Evolutionary conservation across 2,113 vertebrate genomes (phyloP).

Genomic region (Macquaria ambigua): DNA sequence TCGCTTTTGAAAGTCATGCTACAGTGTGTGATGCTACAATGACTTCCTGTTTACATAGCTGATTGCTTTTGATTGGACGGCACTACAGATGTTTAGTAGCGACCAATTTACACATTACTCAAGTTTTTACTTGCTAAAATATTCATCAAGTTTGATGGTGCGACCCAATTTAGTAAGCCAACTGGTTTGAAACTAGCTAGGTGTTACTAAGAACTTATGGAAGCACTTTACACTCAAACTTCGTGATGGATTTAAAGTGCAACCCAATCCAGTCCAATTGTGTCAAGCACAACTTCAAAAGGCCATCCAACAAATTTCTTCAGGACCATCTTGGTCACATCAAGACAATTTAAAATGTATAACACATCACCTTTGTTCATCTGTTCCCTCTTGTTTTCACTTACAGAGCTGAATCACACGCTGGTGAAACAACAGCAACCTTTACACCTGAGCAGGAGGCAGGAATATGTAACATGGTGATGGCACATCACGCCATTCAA

Average conservation of each 20-base stretch:
- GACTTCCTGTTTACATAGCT: no score
- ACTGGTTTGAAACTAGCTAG: not conserved
- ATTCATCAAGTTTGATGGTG: not conserved
- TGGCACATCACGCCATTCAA: conserved; percentile 10
- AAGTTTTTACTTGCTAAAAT: no score
- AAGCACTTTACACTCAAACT: not conserved
- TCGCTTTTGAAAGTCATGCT: no score
- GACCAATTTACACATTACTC: no score
- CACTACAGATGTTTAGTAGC: no score
- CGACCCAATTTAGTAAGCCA: not conserved
- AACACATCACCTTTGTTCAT: not conserved
- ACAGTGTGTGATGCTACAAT: not conserved
- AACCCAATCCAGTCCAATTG: not conserved
- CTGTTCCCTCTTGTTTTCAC: not conserved
- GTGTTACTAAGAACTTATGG: not conserved
- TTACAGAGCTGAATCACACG: not conserved
- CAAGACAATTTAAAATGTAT: not conserved
- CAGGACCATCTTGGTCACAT: not conserved
- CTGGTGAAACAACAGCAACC: not conserved
- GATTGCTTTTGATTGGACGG: no score
- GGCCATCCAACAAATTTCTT: not conserved
- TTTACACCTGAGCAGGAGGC: conserved; percentile 3
- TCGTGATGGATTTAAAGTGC: not conserved
- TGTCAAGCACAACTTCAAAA: not conserved
- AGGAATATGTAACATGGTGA: not conserved